These are phyloP conservation scores for Muscicapa striata DNA, from an alignment of 2,797 vertebrate species.

Conservation along the genomic window DNA sequence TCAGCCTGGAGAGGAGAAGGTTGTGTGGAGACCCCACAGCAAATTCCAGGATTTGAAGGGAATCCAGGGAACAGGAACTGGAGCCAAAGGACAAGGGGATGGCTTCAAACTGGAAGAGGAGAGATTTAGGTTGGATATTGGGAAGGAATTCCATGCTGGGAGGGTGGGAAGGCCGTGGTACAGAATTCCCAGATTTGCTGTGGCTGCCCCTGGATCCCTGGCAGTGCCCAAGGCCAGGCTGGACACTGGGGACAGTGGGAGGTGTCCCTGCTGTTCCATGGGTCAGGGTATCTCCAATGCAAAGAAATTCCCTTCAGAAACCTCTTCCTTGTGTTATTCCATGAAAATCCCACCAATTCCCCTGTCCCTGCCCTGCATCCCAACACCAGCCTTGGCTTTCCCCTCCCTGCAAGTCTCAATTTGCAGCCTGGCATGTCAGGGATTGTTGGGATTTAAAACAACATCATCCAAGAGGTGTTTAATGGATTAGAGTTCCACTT, in stretches of 20 bases:
- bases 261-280: no score
- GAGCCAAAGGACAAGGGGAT: no score
- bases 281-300: background rate
- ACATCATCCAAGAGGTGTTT: background rate
- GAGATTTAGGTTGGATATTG: background rate
- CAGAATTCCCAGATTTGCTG: background rate
- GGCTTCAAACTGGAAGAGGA: background rate
- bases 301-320: background rate
- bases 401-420: background rate
- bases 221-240: rapidly evolving
- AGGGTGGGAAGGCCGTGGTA: rapidly evolving
- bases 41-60: background rate
- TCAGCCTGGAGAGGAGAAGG: background rate
- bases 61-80: background rate
- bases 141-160: background rate
- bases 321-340: background rate
- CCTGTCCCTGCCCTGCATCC: background rate
- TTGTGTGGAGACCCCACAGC: background rate
- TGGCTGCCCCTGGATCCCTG: background rate
- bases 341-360: background rate
- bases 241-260: rapidly evolving
- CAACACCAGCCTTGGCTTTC: background rate
- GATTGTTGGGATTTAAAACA: background rate
- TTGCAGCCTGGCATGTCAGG: background rate
- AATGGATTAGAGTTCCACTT: constrained; percentile 25